Evolutionary conservation across 2,888 invertebrate genomes (phyloP).

Genomic region (Itoplectis maculator): DNA sequence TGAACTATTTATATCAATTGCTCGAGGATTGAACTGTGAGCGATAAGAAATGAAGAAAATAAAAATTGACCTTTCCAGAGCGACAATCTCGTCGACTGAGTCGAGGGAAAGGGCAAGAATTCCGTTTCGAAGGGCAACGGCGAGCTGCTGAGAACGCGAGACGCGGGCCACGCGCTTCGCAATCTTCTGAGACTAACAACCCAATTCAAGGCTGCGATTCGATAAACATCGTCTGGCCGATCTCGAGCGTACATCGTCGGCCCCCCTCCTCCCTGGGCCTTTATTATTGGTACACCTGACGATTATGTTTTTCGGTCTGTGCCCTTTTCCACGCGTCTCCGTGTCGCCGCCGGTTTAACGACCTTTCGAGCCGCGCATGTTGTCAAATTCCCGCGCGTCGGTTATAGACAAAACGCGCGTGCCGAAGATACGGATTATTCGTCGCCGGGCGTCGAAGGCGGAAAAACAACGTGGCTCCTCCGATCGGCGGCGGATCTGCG

Average conservation of each 20-base stretch:
- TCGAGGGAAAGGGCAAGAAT: not conserved
- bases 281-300: not conserved
- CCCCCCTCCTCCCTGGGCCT: not conserved
- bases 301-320: not conserved
- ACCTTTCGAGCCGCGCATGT: slow-evolving; percentile 34
- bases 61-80: too few species aligned
- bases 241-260: not conserved
- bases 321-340: slow-evolving; percentile 35
- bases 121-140: slow-evolving; percentile 6
- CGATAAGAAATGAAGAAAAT: too few species aligned
- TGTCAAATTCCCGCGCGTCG: not conserved
- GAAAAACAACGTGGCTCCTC: not conserved
- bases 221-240: not conserved
- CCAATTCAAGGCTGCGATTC: slow-evolving; percentile 48
- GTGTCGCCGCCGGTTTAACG: slow-evolving; percentile 35
- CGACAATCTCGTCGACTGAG: too few species aligned
- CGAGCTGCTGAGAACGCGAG: not conserved
- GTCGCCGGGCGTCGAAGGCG: not conserved
- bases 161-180: not conserved
- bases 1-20: too few species aligned
- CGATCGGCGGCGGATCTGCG: not conserved
- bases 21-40: too few species aligned
- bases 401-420: not conserved
- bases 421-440: slow-evolving; percentile 6
- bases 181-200: slow-evolving; percentile 19